Base-by-base conservation (phyloP, 2,888 invertebrate species). In the Sussaba pulchella region DNA sequence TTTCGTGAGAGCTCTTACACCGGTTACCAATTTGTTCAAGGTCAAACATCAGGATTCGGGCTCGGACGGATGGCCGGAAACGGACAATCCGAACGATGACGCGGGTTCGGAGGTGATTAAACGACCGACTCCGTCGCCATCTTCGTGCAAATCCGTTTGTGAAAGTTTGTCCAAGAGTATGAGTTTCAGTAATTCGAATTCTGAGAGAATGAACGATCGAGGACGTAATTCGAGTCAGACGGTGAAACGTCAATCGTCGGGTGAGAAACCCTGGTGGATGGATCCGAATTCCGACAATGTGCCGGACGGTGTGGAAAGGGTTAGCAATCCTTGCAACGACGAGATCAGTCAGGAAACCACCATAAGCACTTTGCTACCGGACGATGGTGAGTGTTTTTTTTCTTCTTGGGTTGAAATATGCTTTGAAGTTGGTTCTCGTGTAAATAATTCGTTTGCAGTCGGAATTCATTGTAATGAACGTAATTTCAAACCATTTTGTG, bases 1-100 rank as follows among this genome's bases (percentile, higher is more conserved):
- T 89, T 92, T 96, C 66, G 95, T 96, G 92, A 92, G 96, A 87
- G 96, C 96, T 54, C 91, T 97, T 85, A 96, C 96, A 61, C 96
- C 96, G 0, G 80, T 80, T 0, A 41, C 96, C 19, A 96, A 95
- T 92, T 93, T 96, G 82, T 96, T 96, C 88, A 96, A 95, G 91
- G 93, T 93, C 78, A 94, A 94, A 88, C 93, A 93, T 78, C 94
- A 94, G 86, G 73, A 75, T 36, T 72, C 69, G 4, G 74, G 77
- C 0, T 85, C 36, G 59, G 79, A 83, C n/a, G 78, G 54, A 26
- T 67, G 64, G 74, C 63, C 59, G 3, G 72, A 80, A 43, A 61
- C 52, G 9, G 77, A 77, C 0, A 61, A 45, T 1, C 84, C 83
- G 12, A 88, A 83, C 45, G 88, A 88, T 0, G 88, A 89, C 14